Base-by-base conservation (phyloP, 1,140 invertebrate species). In the Drosophila miranda region DNA sequence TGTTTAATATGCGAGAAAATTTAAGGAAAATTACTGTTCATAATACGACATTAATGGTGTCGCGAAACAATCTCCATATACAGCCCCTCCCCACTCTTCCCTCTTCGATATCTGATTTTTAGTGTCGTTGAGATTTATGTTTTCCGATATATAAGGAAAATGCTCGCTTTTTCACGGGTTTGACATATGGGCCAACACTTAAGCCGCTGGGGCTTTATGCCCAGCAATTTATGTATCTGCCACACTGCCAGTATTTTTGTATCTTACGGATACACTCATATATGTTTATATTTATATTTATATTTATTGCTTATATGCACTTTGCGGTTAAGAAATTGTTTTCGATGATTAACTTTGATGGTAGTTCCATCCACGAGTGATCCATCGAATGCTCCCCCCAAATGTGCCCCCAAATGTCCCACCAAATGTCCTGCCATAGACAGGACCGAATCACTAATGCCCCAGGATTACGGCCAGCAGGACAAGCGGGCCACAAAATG, bases 1-100 rank as follows among this genome's bases (percentile, higher is more conserved):
- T 64, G 64, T 87, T 87, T 87, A 87, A 87, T 87, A 87, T 87
- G 83, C 82, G 82, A 87, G 34, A 69, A 69, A 69, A 87, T 87
- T 87, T 87, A 87, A 87, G 82, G 71, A 87, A 83, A 87, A 87
- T 87, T 82, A 76, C 78, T 82, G 34, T 86, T 87, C 83, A 82
- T 87, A 87, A 82, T 76, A 78, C 58, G 82, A 78, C 78, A 78
- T 87, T 87, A 87, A 87, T 87, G 78, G 82, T 51, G 82, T 69
- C 78, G 63, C 71, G 62, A 43, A 68, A 68, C 43, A 44, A 54
- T 67, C 13, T 62, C 49, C 34, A 75, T 72, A 51, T 45, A 61
- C 52, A 55, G 34, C 16, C 26, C 23, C 43, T 38, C 46, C 23
- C 23, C 23, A 5, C 28, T 14, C 41, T 11, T 26, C 6, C 8